Evolutionary conservation across 2,888 invertebrate genomes (phyloP).

Genomic region (Diplolepis rosae): DNA sequence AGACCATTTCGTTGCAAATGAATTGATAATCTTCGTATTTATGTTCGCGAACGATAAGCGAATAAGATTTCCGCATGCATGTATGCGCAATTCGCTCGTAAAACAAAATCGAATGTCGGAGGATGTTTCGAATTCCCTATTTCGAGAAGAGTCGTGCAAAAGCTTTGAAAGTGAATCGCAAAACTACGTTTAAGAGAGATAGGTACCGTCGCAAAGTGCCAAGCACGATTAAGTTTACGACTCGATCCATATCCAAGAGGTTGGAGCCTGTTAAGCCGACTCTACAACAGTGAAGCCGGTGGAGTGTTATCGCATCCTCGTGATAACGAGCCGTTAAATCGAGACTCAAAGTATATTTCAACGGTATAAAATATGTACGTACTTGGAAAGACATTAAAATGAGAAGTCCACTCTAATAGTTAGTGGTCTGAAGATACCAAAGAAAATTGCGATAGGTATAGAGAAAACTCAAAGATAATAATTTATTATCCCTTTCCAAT

Average conservation of each 20-base stretch:
- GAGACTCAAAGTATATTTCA: slow-evolving; percentile 14
- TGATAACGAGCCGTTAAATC: slow-evolving; percentile 33
- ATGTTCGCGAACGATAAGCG: background rate
- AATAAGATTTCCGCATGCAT: background rate
- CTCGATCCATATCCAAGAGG: slow-evolving; percentile 32
- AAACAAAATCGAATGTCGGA: background rate
- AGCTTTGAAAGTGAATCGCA: slow-evolving; percentile 10
- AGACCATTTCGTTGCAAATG: background rate
- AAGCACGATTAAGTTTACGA: slow-evolving; percentile 34
- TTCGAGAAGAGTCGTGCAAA: background rate
- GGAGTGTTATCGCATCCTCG: slow-evolving; percentile 32
- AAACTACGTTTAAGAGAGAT: background rate
- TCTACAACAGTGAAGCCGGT: slow-evolving; percentile 23
- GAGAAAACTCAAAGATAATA: background rate
- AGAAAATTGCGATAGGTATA: background rate
- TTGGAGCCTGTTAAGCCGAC: slow-evolving; percentile 31
- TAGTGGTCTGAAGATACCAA: background rate
- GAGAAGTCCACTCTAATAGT: slow-evolving; percentile 25
- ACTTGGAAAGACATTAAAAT: slow-evolving; percentile 16
- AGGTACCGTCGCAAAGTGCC: slow-evolving; percentile 20
- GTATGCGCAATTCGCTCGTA: background rate
- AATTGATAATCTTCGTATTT: background rate
- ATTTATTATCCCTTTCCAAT: background rate
- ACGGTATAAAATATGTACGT: slow-evolving; percentile 25
- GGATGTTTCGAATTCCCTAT: slow-evolving; percentile 5